Conservation (phyloP, 2,797 vertebrate genomes). For the Spinibarbus caldwelli region DNA sequence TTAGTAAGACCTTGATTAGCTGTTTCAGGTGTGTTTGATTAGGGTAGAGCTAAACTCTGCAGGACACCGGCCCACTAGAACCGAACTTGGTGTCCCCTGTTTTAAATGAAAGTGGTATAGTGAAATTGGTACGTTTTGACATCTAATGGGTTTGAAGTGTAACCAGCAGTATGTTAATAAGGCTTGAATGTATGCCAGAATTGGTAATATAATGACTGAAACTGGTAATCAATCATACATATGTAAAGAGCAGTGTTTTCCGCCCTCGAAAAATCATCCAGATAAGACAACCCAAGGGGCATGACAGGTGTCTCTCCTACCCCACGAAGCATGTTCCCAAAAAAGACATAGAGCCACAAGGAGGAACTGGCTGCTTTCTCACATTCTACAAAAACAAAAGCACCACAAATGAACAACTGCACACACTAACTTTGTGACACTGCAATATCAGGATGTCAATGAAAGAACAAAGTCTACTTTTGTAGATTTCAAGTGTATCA, state of each 20-base stretch:
- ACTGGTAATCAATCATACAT: slow-evolving; percentile 53
- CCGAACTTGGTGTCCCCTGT: too few relatives aligned
- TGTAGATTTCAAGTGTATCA: background rate
- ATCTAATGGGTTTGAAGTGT: background rate
- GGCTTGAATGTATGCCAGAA: background rate
- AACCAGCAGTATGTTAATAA: background rate
- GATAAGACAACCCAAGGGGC: slow-evolving; percentile 83
- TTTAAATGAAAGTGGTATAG: too few relatives aligned
- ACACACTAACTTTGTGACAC: background rate
- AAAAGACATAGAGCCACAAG: slow-evolving; percentile 81
- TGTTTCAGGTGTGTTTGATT: too few relatives aligned
- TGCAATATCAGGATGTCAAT: background rate
- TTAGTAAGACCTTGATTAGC: too few relatives aligned
- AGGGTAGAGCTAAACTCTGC: too few relatives aligned
- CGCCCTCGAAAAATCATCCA: slow-evolving; percentile 81
- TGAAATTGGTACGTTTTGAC: background rate
- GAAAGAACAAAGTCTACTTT: background rate
- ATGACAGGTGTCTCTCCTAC: slow-evolving; percentile 85
- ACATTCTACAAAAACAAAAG: slow-evolving; percentile 71
- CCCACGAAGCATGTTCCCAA: slow-evolving; percentile 84
- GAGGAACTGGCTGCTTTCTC: slow-evolving; percentile 73
- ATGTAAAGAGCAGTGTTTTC: slow-evolving; percentile 82
- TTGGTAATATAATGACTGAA: background rate
- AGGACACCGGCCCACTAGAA: too few relatives aligned
- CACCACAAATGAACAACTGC: background rate